These are phyloP conservation scores for Archilochus colubris DNA, from an alignment of 2,113 vertebrate species.

Conservation along the genomic window DNA sequence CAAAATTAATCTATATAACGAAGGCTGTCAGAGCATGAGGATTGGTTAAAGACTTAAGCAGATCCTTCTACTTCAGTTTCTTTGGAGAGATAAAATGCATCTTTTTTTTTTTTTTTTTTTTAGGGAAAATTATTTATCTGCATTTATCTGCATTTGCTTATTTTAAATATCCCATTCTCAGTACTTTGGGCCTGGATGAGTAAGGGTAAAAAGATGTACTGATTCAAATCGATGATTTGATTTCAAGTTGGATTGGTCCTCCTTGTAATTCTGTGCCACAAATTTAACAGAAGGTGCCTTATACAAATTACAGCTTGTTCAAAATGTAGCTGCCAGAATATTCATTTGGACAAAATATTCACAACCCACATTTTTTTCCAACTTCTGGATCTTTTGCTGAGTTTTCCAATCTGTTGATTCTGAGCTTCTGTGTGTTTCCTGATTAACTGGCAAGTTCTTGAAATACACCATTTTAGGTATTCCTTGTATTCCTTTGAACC, in stretches of 20 bases:
- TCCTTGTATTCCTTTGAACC: conserved; percentile 21
- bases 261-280: conserved; percentile 53
- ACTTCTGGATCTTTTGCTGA: conserved; percentile 57
- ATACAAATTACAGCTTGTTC: conserved; percentile 74
- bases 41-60: background rate
- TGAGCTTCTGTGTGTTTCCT: conserved; percentile 26
- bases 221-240: conserved; percentile 51
- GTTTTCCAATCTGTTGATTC: conserved; percentile 61
- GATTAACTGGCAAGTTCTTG: conserved; percentile 3
- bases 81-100: background rate
- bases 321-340: conserved; percentile 77
- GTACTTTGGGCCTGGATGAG: background rate
- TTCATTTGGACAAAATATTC: conserved; percentile 75
- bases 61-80: background rate
- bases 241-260: conserved; percentile 64
- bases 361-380: conserved; percentile 28
- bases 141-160: background rate
- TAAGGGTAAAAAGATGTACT: conserved; percentile 48
- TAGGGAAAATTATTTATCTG: background rate
- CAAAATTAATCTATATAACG: background rate
- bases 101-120: background rate
- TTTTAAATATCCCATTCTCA: conserved; percentile 9
- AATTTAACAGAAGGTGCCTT: conserved; percentile 76
- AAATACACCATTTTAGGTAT: background rate
- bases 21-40: background rate